phyloP scores from a whole-genome alignment of 1,140 invertebrate species.

The Trialeurodes vaporariorum region DNA sequence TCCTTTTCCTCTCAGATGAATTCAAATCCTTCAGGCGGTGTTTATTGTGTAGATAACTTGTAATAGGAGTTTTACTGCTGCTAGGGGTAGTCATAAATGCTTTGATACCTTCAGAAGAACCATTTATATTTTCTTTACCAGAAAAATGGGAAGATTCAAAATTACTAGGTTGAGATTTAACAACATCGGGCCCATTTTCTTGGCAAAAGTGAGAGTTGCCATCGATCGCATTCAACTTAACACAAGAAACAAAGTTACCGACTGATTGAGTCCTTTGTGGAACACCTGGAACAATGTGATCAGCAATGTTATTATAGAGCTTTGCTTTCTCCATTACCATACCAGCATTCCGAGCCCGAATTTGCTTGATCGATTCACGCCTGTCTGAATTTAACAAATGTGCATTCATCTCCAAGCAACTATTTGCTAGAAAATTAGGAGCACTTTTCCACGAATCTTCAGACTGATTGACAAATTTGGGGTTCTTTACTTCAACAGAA shows the following conservation, averaged over 20 bases:
- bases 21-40: background rate
- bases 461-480: no score
- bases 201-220: background rate
- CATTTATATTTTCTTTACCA: background rate
- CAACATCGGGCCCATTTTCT: background rate
- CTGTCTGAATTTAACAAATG: slow-evolving; percentile 33
- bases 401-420: slow-evolving; percentile 11
- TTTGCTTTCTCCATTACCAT: slow-evolving; percentile 54
- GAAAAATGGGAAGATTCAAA: background rate
- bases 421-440: slow-evolving; percentile 32
- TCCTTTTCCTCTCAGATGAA: background rate
- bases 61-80: background rate
- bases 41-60: background rate
- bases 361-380: slow-evolving; percentile 45
- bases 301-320: slow-evolving; percentile 43
- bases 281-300: background rate
- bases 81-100: background rate
- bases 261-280: background rate
- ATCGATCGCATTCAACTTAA: background rate
- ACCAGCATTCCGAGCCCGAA: slow-evolving; percentile 50
- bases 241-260: background rate
- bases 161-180: no score
- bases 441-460: slow-evolving; percentile 35
- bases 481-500: no score
- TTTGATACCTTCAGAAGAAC: background rate